Evolutionary conservation across 2,888 invertebrate genomes (phyloP).

Genomic region (Andrena camellia): DNA sequence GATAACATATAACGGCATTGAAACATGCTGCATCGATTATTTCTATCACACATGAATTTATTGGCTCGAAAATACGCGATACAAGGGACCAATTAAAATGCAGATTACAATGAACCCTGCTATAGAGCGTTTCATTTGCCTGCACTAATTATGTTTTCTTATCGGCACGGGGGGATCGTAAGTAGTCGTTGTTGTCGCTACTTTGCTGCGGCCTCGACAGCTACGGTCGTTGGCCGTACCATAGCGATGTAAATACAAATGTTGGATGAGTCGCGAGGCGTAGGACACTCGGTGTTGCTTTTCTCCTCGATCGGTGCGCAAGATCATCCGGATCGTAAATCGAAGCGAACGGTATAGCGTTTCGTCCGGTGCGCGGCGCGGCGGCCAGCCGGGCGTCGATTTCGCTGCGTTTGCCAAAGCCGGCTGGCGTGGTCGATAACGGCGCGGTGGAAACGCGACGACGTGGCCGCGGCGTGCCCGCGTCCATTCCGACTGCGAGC

Average conservation of each 20-base stretch:
- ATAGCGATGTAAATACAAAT: not conserved
- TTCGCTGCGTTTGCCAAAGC: constrained; percentile 64
- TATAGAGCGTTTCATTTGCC: not conserved
- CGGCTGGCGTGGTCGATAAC: constrained; percentile 68
- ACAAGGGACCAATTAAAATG: not conserved
- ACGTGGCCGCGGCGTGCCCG: constrained; percentile 62
- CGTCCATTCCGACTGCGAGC: constrained; percentile 48
- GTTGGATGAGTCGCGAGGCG: not conserved
- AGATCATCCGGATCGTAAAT: not conserved
- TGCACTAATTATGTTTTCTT: not conserved
- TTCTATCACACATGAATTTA: not conserved
- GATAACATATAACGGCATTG: not conserved
- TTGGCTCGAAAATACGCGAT: not conserved
- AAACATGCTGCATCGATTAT: not conserved
- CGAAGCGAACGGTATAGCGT: constrained; percentile 15
- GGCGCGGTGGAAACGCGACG: constrained; percentile 69
- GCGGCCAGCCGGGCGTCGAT: constrained; percentile 53
- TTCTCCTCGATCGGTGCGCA: not conserved
- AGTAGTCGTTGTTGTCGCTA: not conserved
- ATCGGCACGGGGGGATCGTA: not conserved
- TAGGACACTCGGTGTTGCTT: not conserved
- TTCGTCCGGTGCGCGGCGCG: constrained; percentile 20
- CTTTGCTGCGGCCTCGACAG: too few relatives aligned
- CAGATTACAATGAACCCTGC: not conserved
- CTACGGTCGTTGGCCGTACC: too few relatives aligned